These are phyloP conservation scores for Trachelus tabidus DNA, from an alignment of 2,888 invertebrate genomes.

Conservation along the genomic window DNA sequence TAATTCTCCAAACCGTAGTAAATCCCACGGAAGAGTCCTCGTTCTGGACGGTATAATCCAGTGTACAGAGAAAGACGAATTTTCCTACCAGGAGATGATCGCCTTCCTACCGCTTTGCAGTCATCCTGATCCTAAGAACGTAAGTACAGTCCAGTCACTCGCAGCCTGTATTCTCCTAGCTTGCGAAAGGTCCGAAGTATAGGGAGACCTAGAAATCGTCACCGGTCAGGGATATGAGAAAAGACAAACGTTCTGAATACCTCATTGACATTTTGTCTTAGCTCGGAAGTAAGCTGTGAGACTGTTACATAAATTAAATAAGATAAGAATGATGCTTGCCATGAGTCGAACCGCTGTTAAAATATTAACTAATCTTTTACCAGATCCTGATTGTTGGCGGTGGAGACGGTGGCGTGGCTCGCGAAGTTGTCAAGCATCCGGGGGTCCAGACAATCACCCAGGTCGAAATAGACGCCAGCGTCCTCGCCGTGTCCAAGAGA, in stretches of 20 bases:
- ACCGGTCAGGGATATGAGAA: too few relatives aligned
- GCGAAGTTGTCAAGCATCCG: slow-evolving; percentile 95
- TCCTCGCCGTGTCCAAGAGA: slow-evolving; percentile 89
- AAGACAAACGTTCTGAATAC: too few relatives aligned
- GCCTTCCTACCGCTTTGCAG: slow-evolving; percentile 91
- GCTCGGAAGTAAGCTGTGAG: too few relatives aligned
- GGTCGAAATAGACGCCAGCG: slow-evolving; percentile 96
- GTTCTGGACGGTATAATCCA: slow-evolving; percentile 97
- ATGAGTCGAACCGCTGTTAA: background rate
- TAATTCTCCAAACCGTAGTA: slow-evolving; percentile 65
- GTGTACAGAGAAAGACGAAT: slow-evolving; percentile 96
- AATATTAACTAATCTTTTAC: slow-evolving; percentile 11
- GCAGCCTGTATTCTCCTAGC: background rate
- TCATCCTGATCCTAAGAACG: slow-evolving; percentile 91
- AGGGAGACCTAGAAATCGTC: too few relatives aligned
- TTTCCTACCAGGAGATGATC: slow-evolving; percentile 99
- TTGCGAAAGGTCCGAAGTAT: too few relatives aligned
- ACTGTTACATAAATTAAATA: background rate
- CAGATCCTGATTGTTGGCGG: slow-evolving; percentile 94
- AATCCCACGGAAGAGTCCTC: slow-evolving; percentile 85
- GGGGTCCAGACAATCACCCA: slow-evolving; percentile 85
- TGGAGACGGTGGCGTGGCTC: slow-evolving; percentile 97
- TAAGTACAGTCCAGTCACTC: slow-evolving; percentile 32
- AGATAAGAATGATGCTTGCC: background rate
- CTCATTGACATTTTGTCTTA: too few relatives aligned